Evolutionary conservation across 1,140 invertebrate genomes (phyloP), one percentile per base, ranked within the genome.

Genomic region (Drosophila orena): DNA sequence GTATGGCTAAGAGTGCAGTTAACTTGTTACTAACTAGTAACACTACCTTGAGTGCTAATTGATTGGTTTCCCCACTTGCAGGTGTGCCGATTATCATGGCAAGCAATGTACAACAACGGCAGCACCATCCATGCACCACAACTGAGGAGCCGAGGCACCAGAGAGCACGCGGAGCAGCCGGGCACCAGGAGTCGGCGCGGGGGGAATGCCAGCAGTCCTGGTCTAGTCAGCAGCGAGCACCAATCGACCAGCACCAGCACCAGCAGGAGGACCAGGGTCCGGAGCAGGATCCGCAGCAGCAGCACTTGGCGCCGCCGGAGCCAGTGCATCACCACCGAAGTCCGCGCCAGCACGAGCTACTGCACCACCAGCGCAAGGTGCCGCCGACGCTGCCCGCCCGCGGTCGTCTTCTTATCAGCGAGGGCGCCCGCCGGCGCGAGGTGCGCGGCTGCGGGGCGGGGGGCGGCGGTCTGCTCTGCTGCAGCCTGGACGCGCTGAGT

Each of bases 41-140:
- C n/a, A n/a, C n/a, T 24, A 8, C 3, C 20, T 43, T 43, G 8
- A 8, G 14, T 47, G 44, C 14, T 47, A 59, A 62, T 62, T 58
- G 58, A 56, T 27, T 24, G 46, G 38, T 44, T 52, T 54, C 14
- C 4, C 35, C 20, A 0, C 0, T 80, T 76, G 0, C 49, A 91
- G 88, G 88, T 91, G 88, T 90, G 88, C 88, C 88, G 77, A 89
- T 89, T 91, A 91, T 91, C 89, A 91, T 91, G 88, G 88, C 88
- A 91, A 85, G 88, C 89, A 81, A 91, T 91, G 88, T 89, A 79
- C 73, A 91, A 80, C 79, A 79, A 73, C 75, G 84, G 71, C 76
- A 89, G 71, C 76, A 79, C 68, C 70, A 77, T 69, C 66, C 65
- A 64, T 70, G 58, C 65, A 70, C 71, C 54, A 75, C 58, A 76